Evolutionary conservation across 1,140 invertebrate species (phyloP), one percentile per base, ranked within the genome.

Genomic region (Pseudachorutes palmiensis): DNA sequence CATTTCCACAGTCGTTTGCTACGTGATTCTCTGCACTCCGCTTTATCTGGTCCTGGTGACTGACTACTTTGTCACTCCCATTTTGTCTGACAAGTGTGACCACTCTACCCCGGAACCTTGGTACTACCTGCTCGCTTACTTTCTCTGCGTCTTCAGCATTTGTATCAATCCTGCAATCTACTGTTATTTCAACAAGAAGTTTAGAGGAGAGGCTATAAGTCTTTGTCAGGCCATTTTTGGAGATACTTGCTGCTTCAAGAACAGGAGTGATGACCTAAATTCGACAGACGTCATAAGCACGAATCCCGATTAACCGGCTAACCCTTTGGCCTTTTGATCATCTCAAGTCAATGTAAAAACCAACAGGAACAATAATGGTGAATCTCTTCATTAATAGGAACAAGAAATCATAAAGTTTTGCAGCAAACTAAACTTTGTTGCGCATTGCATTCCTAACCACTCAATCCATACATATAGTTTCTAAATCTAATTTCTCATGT

Each of bases 141-240:
- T 61, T 29, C 29, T 61, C 16, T 30, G 29, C 59, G 59, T 61
- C 24, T 61, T 61, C 30, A 32, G 29, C 59, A 61, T 61, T 36
- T 61, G 59, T 29, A 32, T 61, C 14, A 61, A 61, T 36, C 59
- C 59, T 9, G 30, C 30, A 30, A 61, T 61, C 59, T 61, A 61
- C 59, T 61, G 59, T 26, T 61, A 14, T 26, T 61, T 12, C 59
- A 61, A 61, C 19, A 61, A 61, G 30, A 5, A 61, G 29, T 61
- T 61, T 29, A 61, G 24, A 26, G 24, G 9, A 9, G 59, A 61
- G 31, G 29, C 33, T 9, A 14, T 9, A 55, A 9, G 24, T 55
- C 24, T 55, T 9, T 9, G 9, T 12, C 36, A 45, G 19, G 19
- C 19, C 9, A 45, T 45, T 45, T 45, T 45, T 45, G 36, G 9